Evolutionary conservation across 2,113 vertebrate genomes (phyloP), one percentile per base, ranked within the genome.

Genomic region (Sterrhoptilus dennistouni): DNA sequence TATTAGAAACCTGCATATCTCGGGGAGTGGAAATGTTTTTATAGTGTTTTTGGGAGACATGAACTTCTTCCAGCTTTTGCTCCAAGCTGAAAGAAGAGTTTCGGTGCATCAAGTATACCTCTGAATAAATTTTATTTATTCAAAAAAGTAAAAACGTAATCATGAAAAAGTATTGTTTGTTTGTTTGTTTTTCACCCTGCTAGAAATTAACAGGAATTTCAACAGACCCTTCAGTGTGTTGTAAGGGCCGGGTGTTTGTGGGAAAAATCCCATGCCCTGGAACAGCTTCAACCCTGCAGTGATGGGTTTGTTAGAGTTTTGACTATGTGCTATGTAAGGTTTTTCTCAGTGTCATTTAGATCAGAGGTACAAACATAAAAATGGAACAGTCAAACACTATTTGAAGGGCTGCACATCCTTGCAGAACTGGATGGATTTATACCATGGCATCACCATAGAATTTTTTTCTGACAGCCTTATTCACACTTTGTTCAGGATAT

Each of bases 241-340:
- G 10, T 3, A 40, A 50, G 31, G 20, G 13, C 13, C 31, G 31
- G 11, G 20, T 42, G 24, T 53, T 25, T 31, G 2, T 33, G 9
- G 35, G 16, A 74, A 45, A 83, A 45, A 12, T 52, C 18, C 21
- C 7, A 14, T 76, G 6, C 25, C 42, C 28, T 54, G 3, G 13
- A 53, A 40, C 8, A 61, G 5, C 15, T 36, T 27, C 18, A 25
- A 12, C 49, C 21, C 18, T 45, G 54, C 8, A 52, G 13, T 45
- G 23, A 16, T 64, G 36, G 59, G 13, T 10, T 89, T 17, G 18
- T 61, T 38, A 31, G 10, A 9, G 5, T 66, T 36, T 69, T 76
- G 17, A 40, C 45, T 71, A 5, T 0, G 0, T 22, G 4, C 22
- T 64, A 0, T 21, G 23, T 27, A 54, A 25, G 5, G 0, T 5